These are phyloP conservation scores for Archips xylosteana DNA, from an alignment of 2,888 invertebrate genomes.

Conservation along the genomic window DNA sequence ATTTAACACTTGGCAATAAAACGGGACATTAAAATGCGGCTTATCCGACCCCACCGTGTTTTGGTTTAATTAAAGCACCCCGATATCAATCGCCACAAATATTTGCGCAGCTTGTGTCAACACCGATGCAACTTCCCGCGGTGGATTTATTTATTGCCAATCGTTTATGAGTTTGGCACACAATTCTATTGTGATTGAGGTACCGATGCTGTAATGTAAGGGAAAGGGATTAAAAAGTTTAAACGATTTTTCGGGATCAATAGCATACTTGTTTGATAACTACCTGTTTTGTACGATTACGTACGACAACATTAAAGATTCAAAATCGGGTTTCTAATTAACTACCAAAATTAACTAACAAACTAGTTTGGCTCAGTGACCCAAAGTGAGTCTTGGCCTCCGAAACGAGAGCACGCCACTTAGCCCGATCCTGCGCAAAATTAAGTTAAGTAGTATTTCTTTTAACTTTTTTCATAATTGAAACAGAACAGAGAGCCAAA, in stretches of 20 bases:
- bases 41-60: conserved; percentile 59
- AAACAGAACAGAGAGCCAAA: too few species aligned
- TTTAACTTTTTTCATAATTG: too few species aligned
- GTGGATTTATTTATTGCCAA: conserved; percentile 72
- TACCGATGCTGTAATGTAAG: background rate
- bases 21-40: conserved; percentile 45
- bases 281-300: background rate
- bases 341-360: too few species aligned
- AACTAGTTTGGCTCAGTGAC: too few species aligned
- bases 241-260: background rate
- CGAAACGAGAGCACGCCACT: too few species aligned
- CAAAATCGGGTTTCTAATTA: too few species aligned
- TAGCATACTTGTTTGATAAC: background rate
- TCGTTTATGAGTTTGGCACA: conserved; percentile 66
- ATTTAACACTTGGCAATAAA: conserved; percentile 36
- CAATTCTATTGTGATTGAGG: conserved; percentile 47
- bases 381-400: too few species aligned
- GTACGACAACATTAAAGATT: too few species aligned
- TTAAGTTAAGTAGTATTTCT: too few species aligned
- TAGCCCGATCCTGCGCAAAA: too few species aligned
- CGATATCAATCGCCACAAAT: conserved; percentile 67
- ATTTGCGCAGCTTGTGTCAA: conserved; percentile 71
- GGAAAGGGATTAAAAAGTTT: conserved; percentile 19
- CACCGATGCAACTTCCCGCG: conserved; percentile 67
- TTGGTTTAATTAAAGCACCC: conserved; percentile 80